Evolutionary conservation across 2,797 vertebrate genomes (phyloP).

Genomic region (Capromys pilorides): DNA sequence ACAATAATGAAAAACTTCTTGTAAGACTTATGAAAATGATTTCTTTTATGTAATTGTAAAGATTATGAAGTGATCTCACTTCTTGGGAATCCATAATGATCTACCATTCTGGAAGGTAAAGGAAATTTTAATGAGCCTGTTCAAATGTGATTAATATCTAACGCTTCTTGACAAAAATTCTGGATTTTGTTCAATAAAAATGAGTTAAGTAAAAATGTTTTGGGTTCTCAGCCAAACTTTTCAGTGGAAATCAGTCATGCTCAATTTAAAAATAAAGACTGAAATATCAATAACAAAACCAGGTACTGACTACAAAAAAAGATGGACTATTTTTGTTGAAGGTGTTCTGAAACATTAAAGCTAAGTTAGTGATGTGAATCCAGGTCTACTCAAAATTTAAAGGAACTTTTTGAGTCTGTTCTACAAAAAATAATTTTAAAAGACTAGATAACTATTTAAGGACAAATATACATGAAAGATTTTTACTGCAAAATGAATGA

Average conservation of each 20-base stretch:
- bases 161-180: constrained; percentile 83
- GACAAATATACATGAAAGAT: not conserved
- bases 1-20: constrained; percentile 81
- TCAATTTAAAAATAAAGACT: constrained; percentile 84
- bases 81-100: constrained; percentile 84
- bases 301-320: constrained; percentile 36
- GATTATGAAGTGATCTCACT: constrained; percentile 84
- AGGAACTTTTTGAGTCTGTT: constrained; percentile 19
- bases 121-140: constrained; percentile 83
- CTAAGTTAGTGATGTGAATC: constrained; percentile 78
- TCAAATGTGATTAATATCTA: constrained; percentile 85
- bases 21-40: constrained; percentile 84
- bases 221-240: constrained; percentile 82
- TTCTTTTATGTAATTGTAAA: constrained; percentile 85
- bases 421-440: constrained; percentile 25
- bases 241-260: constrained; percentile 81
- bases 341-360: constrained; percentile 42
- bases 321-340: constrained; percentile 59
- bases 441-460: not conserved
- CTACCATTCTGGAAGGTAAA: constrained; percentile 83
- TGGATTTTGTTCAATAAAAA: constrained; percentile 86
- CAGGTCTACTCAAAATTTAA: constrained; percentile 56
- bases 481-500: constrained; percentile 49
- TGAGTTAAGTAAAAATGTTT: constrained; percentile 84
- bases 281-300: constrained; percentile 80